Conservation (phyloP, 2,797 vertebrate species). For the Morus bassanus region DNA sequence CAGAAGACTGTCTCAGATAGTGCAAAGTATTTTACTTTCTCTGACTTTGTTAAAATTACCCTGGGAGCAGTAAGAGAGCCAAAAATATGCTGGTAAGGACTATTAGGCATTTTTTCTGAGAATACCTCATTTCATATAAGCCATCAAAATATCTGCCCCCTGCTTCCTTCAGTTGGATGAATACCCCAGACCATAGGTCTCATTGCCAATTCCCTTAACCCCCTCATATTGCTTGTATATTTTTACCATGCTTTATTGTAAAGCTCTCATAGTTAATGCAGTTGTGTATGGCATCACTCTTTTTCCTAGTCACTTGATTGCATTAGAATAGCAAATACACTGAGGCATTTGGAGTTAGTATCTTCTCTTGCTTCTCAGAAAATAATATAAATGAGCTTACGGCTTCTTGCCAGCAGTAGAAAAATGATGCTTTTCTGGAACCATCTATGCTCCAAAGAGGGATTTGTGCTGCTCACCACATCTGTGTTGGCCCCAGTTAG, state of each 20-base stretch:
- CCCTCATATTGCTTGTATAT: background rate
- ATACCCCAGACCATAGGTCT: background rate
- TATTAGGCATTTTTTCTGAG: background rate
- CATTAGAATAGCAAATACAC: background rate
- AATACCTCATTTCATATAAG: background rate
- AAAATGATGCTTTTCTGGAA: constrained; percentile 48
- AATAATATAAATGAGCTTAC: background rate
- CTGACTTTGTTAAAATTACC: background rate
- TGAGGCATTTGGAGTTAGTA: background rate
- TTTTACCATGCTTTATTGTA: background rate
- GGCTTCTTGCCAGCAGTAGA: background rate
- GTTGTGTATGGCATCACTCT: background rate
- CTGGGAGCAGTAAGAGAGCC: background rate
- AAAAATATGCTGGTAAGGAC: background rate
- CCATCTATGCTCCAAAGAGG: background rate
- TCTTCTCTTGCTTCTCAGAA: constrained; percentile 10
- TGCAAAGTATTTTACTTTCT: background rate
- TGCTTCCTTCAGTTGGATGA: background rate
- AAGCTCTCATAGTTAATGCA: background rate
- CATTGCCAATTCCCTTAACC: background rate
- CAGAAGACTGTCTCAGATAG: background rate
- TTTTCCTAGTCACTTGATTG: background rate
- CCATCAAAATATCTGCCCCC: background rate
- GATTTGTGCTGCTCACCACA: constrained; percentile 42
- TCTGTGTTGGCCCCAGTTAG: constrained; percentile 46